Evolutionary conservation across 1,140 invertebrate genomes (phyloP).

Genomic region (Pentalonia nigronervosa): DNA sequence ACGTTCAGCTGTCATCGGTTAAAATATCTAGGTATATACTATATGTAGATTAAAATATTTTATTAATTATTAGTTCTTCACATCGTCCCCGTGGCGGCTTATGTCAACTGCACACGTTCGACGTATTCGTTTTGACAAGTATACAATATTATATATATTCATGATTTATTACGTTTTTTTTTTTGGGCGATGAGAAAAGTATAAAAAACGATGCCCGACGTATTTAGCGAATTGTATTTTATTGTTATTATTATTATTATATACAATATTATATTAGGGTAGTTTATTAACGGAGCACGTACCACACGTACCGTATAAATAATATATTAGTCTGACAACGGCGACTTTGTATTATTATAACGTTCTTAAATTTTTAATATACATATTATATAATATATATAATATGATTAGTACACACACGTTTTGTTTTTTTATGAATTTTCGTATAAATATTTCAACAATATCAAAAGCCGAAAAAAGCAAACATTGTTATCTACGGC

Average conservation of each 20-base stretch:
- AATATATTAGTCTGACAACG: neutral
- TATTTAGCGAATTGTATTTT: neutral
- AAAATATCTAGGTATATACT: neutral
- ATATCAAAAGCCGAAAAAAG: neutral
- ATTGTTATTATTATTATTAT: neutral
- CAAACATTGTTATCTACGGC: neutral
- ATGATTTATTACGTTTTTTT: neutral
- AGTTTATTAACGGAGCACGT: neutral
- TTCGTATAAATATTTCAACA: neutral
- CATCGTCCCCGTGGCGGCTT: no score
- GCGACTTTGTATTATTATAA: neutral
- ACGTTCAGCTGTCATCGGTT: neutral
- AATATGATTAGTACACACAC: neutral
- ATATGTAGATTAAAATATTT: neutral
- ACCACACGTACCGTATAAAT: neutral
- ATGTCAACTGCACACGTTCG: neutral
- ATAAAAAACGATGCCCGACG: neutral
- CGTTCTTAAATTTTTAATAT: neutral
- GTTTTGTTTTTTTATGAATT: no score
- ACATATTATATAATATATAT: neutral
- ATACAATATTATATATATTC: neutral
- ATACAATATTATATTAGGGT: neutral
- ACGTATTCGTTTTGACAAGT: neutral
- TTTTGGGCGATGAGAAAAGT: neutral
- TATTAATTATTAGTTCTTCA: neutral